These are phyloP conservation scores for Pocillopora damicornis DNA, from an alignment of 64 coral and sea anemone genomes.

Conservation along the genomic window DNA sequence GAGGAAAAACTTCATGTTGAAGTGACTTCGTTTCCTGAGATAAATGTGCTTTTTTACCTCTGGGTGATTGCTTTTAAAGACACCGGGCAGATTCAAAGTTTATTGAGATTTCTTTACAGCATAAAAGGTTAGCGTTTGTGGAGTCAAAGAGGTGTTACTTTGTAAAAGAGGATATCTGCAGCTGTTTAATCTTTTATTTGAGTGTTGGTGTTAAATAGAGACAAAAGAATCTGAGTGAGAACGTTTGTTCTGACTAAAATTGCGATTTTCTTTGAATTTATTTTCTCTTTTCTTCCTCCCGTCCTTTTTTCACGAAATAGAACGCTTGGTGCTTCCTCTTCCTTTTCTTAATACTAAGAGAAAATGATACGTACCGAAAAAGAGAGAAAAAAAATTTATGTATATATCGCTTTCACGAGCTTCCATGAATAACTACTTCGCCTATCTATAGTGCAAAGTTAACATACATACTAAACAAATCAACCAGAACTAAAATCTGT, in stretches of 20 bases:
- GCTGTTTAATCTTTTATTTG: neutral
- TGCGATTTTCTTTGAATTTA: neutral
- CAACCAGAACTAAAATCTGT: no score
- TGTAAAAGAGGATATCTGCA: neutral
- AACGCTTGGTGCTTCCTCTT: no score
- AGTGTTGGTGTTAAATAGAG: neutral
- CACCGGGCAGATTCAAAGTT: neutral
- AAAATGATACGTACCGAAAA: no score
- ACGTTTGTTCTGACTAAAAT: neutral
- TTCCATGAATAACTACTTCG: no score
- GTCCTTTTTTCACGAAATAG: no score
- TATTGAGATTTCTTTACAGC: neutral
- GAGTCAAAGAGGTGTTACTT: neutral
- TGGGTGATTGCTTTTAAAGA: neutral
- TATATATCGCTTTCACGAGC: no score
- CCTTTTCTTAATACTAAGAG: no score
- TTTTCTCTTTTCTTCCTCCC: no score
- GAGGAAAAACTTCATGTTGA: slow-evolving; percentile 10
- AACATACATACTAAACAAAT: no score
- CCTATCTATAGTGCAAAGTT: no score
- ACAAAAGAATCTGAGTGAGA: neutral
- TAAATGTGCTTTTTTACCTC: neutral
- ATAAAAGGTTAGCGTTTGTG: neutral
- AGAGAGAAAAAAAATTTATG: no score
- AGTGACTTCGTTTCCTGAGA: neutral